phyloP scores from a whole-genome alignment of 2,888 invertebrate genomes.

The Mantis religiosa region DNA sequence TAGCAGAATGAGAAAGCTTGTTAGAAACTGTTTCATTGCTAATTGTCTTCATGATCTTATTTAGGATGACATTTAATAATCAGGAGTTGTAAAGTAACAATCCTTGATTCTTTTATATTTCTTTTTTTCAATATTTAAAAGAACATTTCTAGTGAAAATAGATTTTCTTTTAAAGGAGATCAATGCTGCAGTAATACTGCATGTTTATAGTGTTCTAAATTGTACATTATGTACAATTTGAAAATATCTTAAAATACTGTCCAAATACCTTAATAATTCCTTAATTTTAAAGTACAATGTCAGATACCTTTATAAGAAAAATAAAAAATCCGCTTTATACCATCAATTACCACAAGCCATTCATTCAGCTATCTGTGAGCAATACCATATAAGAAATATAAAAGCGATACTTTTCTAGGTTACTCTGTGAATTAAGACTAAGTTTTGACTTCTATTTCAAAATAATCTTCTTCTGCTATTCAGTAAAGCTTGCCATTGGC shows the following conservation, averaged over 20 bases:
- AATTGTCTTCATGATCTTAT: no score
- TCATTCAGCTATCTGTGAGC: neutral
- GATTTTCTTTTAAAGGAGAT: no score
- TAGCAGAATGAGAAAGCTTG: neutral
- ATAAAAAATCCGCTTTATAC: neutral
- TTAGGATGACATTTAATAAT: no score
- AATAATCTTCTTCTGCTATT: neutral
- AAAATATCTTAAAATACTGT: no score
- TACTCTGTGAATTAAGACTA: neutral
- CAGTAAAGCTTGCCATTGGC: neutral
- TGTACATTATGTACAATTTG: no score
- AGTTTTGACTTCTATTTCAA: neutral
- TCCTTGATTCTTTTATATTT: no score
- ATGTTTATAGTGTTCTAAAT: no score
- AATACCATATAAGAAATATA: neutral
- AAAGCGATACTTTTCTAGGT: neutral
- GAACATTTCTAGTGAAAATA: no score
- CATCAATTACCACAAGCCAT: neutral
- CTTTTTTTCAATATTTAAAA: no score
- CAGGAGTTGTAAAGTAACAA: no score
- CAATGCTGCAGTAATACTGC: no score
- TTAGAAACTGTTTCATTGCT: neutral
- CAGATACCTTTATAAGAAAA: neutral
- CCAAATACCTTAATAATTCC: no score
- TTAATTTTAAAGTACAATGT: neutral